Evolutionary conservation across 2,797 vertebrate genomes (phyloP), one percentile per base, ranked within the genome.

Genomic region (Urophycis tenuis): DNA sequence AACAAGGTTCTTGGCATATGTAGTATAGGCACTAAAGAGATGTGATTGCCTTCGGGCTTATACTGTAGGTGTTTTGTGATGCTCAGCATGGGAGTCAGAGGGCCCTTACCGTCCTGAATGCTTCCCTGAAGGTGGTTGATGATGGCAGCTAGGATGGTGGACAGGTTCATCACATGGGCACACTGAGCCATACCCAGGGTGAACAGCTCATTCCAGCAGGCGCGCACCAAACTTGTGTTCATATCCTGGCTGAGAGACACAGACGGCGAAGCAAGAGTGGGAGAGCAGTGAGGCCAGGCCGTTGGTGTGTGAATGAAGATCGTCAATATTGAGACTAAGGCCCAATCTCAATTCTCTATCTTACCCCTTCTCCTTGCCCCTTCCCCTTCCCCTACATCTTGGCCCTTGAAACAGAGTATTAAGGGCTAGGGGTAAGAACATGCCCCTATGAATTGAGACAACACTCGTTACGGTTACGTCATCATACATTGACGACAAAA

Each of bases 201-300:
- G 79, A 99, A 99, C 74, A 99, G 93, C 86, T 99, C 98, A 0
- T 99, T 99, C 98, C 98, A 99, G 88, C 98, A 98, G 81, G 97
- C 96, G 19, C 97, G 95, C 67, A 99, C 95, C 72, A 99, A 91
- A 86, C 94, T 95, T 3, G 96, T 99, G 81, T 98, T 97, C 84
- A 96, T 96, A 86, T 99, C 97, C 89, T 97, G 97, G 90, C 98
- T 99, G 80, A 11, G 45, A 79, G 15, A 81, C 8, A 81, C 29
- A 84, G 8, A 82, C n/a, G 81, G 14, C 70, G 15, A 49, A 29
- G 36, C n/a, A 34, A 71, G 1, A 76, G 41, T 74, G 35, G n/a
- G 36, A 53, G 10, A 41, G 22, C 77, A 11, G 10, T 67, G 60
- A 12, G 25, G 10, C n/a, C n/a, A n/a, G n/a, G 25, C 29, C 25